Percentiles rank a stretch among this genome's conserved stretches.
phyloP scores from a whole-genome alignment of 1,140 invertebrate genomes.

The Berghia stephanieae region DNA sequence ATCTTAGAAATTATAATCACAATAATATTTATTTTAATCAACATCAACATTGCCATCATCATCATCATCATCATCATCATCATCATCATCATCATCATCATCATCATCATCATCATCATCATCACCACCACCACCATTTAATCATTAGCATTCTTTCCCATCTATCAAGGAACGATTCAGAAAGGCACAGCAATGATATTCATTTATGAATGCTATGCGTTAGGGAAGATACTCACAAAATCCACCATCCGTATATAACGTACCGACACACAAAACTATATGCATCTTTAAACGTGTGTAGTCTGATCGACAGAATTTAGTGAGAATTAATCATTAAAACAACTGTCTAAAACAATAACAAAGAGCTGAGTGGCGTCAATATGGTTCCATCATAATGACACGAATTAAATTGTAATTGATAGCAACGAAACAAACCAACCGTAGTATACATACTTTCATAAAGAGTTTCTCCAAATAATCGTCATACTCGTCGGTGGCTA shows the following conservation, averaged over 20 bases:
- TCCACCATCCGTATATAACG: no score
- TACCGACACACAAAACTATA: no score
- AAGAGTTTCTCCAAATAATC: slow-evolving; percentile 65
- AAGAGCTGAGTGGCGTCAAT: background rate
- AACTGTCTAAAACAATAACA: background rate
- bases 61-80: slow-evolving; percentile 37
- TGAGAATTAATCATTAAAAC: background rate
- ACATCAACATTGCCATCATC: slow-evolving; percentile 28
- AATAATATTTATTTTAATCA: background rate
- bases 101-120: slow-evolving; percentile 33
- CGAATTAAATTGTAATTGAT: background rate
- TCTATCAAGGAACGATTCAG: no score
- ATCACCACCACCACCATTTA: background rate
- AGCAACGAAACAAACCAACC: background rate
- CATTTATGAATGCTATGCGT: no score
- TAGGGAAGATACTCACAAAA: no score
- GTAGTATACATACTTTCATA: slow-evolving; percentile 53
- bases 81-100: slow-evolving; percentile 37
- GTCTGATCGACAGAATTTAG: no score
- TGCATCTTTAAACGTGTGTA: no score
- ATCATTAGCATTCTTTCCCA: background rate
- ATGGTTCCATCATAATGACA: background rate
- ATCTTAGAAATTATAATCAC: background rate
- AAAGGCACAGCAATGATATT: no score
- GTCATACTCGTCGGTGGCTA: slow-evolving; percentile 59